Conservation (phyloP, 2,113 vertebrate genomes). For the Actenoides hombroni region DNA sequence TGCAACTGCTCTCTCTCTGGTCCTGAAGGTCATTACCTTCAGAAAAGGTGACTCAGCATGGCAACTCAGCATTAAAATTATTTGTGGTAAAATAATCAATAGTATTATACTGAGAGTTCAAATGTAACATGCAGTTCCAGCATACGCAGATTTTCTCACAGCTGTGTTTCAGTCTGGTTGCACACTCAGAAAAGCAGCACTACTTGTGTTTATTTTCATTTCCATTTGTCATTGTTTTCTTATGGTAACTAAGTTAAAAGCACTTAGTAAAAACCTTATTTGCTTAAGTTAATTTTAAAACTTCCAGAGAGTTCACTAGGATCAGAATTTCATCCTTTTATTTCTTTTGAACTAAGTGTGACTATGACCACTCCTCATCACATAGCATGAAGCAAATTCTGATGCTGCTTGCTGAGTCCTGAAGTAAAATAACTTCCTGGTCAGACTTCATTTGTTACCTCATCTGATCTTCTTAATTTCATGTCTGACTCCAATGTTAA, state of each 20-base stretch:
- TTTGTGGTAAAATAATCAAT: not conserved
- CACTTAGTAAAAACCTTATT: not conserved
- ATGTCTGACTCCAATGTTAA: not conserved
- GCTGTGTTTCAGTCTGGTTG: not conserved
- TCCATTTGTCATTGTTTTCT: not conserved
- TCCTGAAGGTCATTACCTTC: not conserved
- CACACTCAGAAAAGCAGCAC: not conserved
- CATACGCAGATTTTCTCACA: not conserved
- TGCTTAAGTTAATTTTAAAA: not conserved
- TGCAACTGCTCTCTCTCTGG: not conserved
- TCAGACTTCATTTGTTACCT: not conserved
- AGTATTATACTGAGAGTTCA: not conserved
- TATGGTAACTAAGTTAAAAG: not conserved
- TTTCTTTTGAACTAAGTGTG: not conserved
- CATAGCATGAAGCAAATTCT: not conserved
- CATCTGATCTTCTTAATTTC: not conserved
- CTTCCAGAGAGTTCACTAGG: not conserved
- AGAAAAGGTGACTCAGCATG: not conserved
- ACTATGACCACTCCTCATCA: not conserved
- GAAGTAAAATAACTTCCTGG: not conserved
- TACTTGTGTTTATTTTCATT: not conserved
- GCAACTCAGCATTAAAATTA: not conserved
- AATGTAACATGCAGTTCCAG: not conserved
- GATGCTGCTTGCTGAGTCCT: not conserved
- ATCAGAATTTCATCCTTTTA: not conserved